Conservation (phyloP, 35 echinoderm and acorn worm species). For the Ophioderma brevispina region DNA sequence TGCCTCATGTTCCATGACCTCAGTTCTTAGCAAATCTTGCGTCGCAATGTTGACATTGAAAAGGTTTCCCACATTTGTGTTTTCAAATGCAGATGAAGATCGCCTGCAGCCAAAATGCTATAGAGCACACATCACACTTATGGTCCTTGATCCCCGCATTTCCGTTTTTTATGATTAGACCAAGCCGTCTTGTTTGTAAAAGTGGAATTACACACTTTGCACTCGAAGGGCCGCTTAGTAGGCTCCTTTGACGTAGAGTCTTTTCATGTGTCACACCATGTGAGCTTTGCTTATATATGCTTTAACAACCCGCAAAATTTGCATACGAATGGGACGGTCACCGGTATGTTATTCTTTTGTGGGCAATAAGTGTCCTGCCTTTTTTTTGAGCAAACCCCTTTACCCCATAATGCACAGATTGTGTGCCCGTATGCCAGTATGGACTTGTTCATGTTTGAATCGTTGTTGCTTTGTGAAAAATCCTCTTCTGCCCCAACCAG, state of each 20-base stretch:
- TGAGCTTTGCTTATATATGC: background rate
- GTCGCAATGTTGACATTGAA: background rate
- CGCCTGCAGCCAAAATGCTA: background rate
- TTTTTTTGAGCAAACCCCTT: background rate
- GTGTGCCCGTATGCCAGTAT: background rate
- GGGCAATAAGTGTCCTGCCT: background rate
- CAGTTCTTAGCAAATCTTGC: background rate
- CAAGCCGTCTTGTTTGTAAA: background rate
- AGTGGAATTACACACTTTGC: background rate
- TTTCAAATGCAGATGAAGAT: background rate
- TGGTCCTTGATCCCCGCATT: background rate
- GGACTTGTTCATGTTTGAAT: background rate
- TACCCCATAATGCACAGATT: background rate
- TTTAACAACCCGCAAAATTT: background rate
- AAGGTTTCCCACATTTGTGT: background rate
- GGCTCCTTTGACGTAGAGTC: background rate
- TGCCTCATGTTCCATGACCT: background rate
- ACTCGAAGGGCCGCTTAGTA: background rate
- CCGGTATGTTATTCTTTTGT: background rate
- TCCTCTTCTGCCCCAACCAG: background rate
- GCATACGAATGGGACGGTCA: background rate
- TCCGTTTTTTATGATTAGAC: background rate
- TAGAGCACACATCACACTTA: background rate
- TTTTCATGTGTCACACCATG: background rate
- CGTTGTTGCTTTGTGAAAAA: background rate